Evolutionary conservation across 2,888 invertebrate genomes (phyloP).

Genomic region (Acanthococcus lagerstroemiae): DNA sequence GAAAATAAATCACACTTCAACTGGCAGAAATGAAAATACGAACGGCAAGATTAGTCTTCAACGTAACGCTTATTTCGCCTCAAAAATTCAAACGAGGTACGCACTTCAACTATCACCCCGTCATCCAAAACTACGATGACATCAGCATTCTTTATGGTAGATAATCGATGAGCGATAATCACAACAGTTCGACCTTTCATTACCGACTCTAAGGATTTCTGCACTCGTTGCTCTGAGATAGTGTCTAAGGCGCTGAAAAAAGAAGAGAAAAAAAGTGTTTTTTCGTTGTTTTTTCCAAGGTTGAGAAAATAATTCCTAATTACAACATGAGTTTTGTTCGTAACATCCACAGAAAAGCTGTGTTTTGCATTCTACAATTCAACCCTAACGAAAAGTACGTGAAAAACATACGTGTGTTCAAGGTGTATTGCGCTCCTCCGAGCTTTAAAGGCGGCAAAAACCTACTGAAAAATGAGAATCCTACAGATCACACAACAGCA

Average conservation of each 20-base stretch:
- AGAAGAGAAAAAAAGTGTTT: too few species aligned
- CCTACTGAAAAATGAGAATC: too few species aligned
- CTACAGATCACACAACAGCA: not conserved
- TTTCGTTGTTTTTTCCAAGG: too few species aligned
- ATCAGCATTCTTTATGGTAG: slow-evolving; percentile 84
- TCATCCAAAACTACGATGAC: slow-evolving; percentile 79
- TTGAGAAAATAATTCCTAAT: too few species aligned
- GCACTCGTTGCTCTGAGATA: slow-evolving; percentile 82
- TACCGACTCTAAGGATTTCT: slow-evolving; percentile 74
- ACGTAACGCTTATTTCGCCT: too few species aligned
- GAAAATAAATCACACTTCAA: slow-evolving; percentile 38
- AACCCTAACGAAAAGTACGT: too few species aligned
- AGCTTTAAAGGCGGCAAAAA: too few species aligned
- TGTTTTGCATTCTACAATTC: too few species aligned
- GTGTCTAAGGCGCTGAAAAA: slow-evolving; percentile 73
- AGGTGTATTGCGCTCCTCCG: too few species aligned
- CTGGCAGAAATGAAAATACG: not conserved
- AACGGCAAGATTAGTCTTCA: not conserved
- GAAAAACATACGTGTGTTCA: too few species aligned
- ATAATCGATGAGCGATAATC: slow-evolving; percentile 89
- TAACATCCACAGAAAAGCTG: too few species aligned
- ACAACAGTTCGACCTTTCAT: slow-evolving; percentile 77
- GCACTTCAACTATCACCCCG: slow-evolving; percentile 73
- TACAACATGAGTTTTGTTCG: too few species aligned
- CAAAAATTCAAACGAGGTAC: slow-evolving; percentile 31